Conservation (phyloP, 2,113 vertebrate species). For the Rutilus rutilus region DNA sequence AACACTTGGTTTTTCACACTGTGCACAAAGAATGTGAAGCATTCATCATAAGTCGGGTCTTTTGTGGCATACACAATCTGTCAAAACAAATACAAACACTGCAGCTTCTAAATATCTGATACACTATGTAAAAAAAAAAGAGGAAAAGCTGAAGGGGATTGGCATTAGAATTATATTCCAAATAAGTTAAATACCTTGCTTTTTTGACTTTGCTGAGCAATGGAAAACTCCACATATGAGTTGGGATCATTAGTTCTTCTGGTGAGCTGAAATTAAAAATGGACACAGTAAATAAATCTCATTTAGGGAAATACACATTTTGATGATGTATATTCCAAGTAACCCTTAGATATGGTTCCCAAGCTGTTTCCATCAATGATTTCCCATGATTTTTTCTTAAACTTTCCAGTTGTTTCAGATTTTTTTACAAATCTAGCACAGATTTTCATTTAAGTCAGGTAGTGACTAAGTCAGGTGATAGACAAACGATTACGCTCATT, state of each 20-base stretch:
- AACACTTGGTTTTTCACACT: slow-evolving; percentile 81
- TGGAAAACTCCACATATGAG: slow-evolving; percentile 83
- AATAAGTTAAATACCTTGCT: slow-evolving; percentile 84
- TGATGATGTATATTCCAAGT: neutral
- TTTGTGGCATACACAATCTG: slow-evolving; percentile 84
- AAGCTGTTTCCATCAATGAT: neutral
- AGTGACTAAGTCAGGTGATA: too few relatives aligned
- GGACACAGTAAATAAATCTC: neutral
- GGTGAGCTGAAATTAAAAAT: slow-evolving; percentile 67
- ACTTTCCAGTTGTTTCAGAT: neutral
- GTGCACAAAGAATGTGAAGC: slow-evolving; percentile 92
- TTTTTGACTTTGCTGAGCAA: slow-evolving; percentile 81
- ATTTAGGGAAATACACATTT: neutral
- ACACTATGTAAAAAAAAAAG: neutral
- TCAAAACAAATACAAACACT: neutral
- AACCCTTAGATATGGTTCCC: neutral
- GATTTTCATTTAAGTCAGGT: neutral
- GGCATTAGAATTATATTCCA: neutral
- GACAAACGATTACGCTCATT: neutral
- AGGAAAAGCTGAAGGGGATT: slow-evolving; percentile 11
- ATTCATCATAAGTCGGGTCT: slow-evolving; percentile 90
- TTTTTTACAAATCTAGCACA: neutral
- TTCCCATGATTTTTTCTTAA: neutral
- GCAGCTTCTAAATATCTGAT: neutral
- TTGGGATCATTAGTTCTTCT: slow-evolving; percentile 79